Evolutionary conservation across 92 coral and sea anemone genomes (phyloP).

Genomic region (Isaurus tuberculatus): DNA sequence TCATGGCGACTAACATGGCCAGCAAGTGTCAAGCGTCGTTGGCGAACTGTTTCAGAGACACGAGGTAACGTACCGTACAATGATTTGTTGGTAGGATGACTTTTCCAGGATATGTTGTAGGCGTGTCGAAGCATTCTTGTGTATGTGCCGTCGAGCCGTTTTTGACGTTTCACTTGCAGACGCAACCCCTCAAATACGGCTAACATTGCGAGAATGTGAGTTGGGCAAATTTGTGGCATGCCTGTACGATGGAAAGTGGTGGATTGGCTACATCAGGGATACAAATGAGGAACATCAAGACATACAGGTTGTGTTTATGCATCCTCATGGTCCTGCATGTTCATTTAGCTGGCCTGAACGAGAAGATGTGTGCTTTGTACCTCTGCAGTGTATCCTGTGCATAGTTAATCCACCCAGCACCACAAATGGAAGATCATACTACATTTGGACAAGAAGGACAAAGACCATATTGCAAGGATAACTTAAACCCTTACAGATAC

Average conservation of each 20-base stretch:
- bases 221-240: background rate
- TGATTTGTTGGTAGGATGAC: no score
- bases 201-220: background rate
- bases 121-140: no score
- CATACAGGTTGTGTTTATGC: slow-evolving; percentile 29
- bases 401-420: background rate
- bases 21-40: no score
- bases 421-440: slow-evolving; percentile 12
- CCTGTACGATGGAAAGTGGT: slow-evolving; percentile 10
- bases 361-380: slow-evolving; percentile 1
- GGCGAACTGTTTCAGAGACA: no score
- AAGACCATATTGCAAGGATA: slow-evolving; percentile 5
- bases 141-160: no score
- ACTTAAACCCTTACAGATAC: background rate
- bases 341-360: slow-evolving; percentile 27
- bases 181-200: background rate
- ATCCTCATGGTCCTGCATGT: slow-evolving; percentile 33
- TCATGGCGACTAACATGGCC: no score
- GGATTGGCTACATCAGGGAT: slow-evolving; percentile 17
- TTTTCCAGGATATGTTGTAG: no score
- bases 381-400: slow-evolving; percentile 21
- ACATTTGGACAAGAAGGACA: background rate
- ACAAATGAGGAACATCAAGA: slow-evolving; percentile 7
- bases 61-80: no score
- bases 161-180: no score